Conservation (phyloP, 1,140 invertebrate species). For the Anadara kagoshimensis region DNA sequence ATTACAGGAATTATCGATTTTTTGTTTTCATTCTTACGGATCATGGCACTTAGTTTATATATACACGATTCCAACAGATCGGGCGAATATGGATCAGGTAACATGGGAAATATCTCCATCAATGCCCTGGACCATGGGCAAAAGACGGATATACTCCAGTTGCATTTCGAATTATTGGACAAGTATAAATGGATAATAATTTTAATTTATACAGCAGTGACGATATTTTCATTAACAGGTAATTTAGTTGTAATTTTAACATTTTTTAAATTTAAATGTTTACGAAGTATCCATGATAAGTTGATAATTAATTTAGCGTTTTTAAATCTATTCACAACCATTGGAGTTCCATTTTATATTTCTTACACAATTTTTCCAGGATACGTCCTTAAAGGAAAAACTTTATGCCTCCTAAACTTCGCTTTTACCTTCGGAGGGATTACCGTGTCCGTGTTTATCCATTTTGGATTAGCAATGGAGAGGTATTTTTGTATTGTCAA, state of each 20-base stretch:
- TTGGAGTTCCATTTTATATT: constrained; percentile 21
- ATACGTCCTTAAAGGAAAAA: constrained; percentile 12
- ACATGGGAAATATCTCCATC: no score
- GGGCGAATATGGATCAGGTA: no score
- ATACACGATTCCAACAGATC: no score
- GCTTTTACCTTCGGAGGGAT: constrained; percentile 17
- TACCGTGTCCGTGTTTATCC: constrained; percentile 10
- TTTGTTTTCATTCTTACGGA: no score
- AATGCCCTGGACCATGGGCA: no score
- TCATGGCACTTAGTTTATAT: no score
- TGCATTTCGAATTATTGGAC: no score
- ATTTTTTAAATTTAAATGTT: constrained; percentile 9
- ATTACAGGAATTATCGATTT: no score
- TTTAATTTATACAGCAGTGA: no score
- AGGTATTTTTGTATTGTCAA: constrained; percentile 18
- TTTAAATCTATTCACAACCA: constrained; percentile 14
- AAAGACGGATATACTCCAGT: no score
- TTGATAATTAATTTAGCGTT: constrained; percentile 18
- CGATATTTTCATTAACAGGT: no score
- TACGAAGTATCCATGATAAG: constrained; percentile 17
- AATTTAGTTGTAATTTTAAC: constrained; percentile 10
- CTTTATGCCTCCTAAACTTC: constrained; percentile 14
- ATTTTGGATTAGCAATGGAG: constrained; percentile 16
- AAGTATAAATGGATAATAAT: no score
- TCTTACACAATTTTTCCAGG: constrained; percentile 9